phyloP scores from a whole-genome alignment of 35 echinoderm and acorn worm species.

The Hemicentrotus pulcherrimus region DNA sequence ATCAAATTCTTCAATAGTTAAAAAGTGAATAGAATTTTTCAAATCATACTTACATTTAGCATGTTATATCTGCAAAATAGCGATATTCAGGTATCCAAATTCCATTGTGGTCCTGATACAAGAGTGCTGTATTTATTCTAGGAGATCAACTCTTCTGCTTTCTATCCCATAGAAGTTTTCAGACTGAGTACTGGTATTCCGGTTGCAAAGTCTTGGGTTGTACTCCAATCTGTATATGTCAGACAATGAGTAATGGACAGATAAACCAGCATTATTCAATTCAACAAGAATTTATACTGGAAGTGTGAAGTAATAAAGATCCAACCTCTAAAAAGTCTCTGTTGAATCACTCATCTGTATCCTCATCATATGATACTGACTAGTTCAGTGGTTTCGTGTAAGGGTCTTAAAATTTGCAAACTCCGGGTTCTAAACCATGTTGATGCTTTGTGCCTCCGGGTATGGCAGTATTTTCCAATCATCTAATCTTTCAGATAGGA shows the following conservation, averaged over 20 bases:
- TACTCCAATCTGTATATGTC: not conserved
- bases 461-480: no score
- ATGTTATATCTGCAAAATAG: not conserved
- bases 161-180: not conserved
- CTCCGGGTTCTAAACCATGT: not conserved
- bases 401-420: not conserved
- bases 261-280: not conserved
- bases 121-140: not conserved
- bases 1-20: no score
- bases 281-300: not conserved
- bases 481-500: no score
- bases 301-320: not conserved
- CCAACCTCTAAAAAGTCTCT: not conserved
- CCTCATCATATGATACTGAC: no score
- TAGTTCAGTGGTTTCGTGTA: no score
- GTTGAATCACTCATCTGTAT: not conserved
- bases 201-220: not conserved
- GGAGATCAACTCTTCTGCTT: not conserved
- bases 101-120: not conserved
- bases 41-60: not conserved
- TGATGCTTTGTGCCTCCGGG: no score
- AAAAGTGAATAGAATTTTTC: no score
- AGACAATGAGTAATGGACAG: not conserved
- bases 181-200: not conserved
- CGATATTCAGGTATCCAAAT: not conserved